Evolutionary conservation across 2,797 vertebrate genomes (phyloP), one percentile per base, ranked within the genome.

Genomic region (Phyllotis vaccarum): DNA sequence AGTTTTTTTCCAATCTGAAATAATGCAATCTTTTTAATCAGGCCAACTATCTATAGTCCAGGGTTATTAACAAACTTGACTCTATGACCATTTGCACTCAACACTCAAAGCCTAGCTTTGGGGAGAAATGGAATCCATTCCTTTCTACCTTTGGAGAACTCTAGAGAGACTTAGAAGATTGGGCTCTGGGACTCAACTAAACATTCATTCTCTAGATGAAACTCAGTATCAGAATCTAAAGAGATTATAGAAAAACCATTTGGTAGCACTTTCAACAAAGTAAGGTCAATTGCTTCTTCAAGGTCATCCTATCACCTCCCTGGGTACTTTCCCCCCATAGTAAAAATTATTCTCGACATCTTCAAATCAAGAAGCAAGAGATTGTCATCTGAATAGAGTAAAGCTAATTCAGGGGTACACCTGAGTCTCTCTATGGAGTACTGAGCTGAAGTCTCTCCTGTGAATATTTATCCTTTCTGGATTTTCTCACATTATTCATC

Each of bases 261-360:
- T 86, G 66, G 31, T 58, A 93, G 11, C 56, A 83, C 19, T 34
- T 93, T 93, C 56, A 89, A 64, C 62, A 95, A 89, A 70, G 22
- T 27, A 83, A 89, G 64, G 34, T 46, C 21, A 88, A 21, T 78
- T 70, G 22, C 37, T 72, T 86, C 52, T 56, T 82, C 40, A 27
- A 0, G 58, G 34, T 91, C 70, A 93, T 21, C 31, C 43, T 60
- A 93, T 46, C 27, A 86, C 40, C 52, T n/a, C 2, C 31, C 52
- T 46, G 40, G 19, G 37, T 12, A 81, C 58, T 8, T 68, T 13
- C 34, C 31, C 43, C 34, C n/a, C n/a, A 24, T 4, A 56, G n/a
- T 27, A 56, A 68, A 94, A 82, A 72, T 86, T 82, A 95, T 89
- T 74, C 4, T 86, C 72, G 58, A 52, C 68, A 40, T 43, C 43